These are phyloP conservation scores for Trypoxylon attenuatum DNA, from an alignment of 2,888 invertebrate species.

Conservation along the genomic window DNA sequence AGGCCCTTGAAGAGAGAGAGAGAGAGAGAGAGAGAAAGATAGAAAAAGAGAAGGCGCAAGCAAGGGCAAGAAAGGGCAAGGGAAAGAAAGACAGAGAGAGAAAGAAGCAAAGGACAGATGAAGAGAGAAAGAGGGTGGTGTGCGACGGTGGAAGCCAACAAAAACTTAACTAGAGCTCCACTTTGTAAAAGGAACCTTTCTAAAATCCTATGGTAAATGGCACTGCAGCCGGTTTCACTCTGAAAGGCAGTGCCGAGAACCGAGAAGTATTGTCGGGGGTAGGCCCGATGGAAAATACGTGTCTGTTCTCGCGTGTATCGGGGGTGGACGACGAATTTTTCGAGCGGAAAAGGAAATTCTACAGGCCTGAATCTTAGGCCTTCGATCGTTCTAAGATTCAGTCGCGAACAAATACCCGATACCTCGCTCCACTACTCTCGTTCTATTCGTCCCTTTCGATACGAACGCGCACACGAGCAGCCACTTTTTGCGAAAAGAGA, in stretches of 20 bases:
- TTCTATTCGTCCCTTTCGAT: no score
- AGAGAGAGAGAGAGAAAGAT: background rate
- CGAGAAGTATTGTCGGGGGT: conserved; percentile 42
- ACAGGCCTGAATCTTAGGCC: conserved; percentile 1
- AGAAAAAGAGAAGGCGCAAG: no score
- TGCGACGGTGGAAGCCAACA: conserved; percentile 46
- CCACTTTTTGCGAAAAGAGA: no score
- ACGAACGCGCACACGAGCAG: background rate
- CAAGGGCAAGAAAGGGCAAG: background rate
- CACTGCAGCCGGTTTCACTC: conserved; percentile 40
- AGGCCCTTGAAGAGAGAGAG: conserved; percentile 3
- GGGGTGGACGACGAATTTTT: conserved; percentile 11
- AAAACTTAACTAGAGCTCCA: conserved; percentile 55
- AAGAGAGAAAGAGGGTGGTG: background rate
- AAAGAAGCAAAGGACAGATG: background rate
- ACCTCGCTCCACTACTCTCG: no score
- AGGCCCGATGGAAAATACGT: conserved; percentile 44
- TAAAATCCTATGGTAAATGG: conserved; percentile 52
- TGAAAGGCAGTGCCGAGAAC: conserved; percentile 39
- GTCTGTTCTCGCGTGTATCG: conserved; percentile 8
- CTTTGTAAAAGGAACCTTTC: conserved; percentile 53
- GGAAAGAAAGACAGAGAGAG: background rate
- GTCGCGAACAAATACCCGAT: no score
- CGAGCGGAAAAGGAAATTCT: conserved; percentile 29
- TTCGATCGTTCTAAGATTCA: no score